A percentile compares a stretch with the other conserved stretches of the same genome.
phyloP scores from a whole-genome alignment of 2,113 vertebrate species.

The Cromileptes altivelis region DNA sequence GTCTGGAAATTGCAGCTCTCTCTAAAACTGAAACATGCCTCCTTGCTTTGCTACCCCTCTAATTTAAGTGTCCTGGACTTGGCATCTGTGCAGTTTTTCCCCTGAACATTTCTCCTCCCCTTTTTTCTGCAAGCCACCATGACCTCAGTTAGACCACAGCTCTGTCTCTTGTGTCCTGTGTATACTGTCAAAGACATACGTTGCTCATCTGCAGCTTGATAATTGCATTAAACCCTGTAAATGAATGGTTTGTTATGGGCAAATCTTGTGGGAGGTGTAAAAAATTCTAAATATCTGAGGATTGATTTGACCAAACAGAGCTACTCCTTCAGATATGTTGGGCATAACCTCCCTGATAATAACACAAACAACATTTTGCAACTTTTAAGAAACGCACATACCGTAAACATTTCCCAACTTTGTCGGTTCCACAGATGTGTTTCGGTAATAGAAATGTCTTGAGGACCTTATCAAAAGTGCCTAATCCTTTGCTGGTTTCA shows the following conservation, averaged over 20 bases:
- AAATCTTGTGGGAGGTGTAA: background rate
- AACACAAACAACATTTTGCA: background rate
- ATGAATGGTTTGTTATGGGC: conserved; percentile 1
- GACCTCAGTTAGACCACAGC: conserved; percentile 63
- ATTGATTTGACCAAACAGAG: background rate
- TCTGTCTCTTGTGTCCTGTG: conserved; percentile 28
- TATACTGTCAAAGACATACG: conserved; percentile 29
- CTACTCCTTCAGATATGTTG: background rate
- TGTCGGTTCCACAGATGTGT: conserved; percentile 68
- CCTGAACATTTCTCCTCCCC: conserved; percentile 73
- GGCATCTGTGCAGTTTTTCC: conserved; percentile 70
- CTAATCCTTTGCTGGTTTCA: conserved; percentile 85
- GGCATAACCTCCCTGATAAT: background rate
- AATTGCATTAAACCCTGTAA: conserved; percentile 3
- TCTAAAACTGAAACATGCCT: conserved; percentile 57
- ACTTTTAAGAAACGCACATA: conserved; percentile 17
- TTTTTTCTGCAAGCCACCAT: conserved; percentile 61
- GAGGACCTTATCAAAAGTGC: conserved; percentile 84
- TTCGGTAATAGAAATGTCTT: conserved; percentile 81
- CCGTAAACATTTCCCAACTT: conserved; percentile 39
- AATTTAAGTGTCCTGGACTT: conserved; percentile 79
- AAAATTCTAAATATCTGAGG: background rate
- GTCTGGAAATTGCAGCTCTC: conserved; percentile 32
- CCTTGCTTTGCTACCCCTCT: conserved; percentile 51
- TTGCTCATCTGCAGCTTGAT: conserved; percentile 48